Base-by-base conservation (phyloP, 2,797 vertebrate genomes). In the Siniperca obscura region DNA sequence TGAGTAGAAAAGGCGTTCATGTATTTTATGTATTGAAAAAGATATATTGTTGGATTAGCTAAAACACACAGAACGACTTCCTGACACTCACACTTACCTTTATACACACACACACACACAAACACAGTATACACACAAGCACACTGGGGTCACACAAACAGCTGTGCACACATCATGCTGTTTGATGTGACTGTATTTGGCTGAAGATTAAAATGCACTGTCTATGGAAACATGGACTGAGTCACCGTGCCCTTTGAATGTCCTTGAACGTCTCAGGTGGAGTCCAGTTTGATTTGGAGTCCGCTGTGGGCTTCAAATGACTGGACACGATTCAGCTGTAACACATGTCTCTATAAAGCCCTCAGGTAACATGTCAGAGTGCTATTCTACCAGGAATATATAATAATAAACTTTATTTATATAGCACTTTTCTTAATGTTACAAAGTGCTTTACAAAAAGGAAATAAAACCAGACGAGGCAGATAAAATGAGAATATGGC, bases 231-330 rank as follows among this genome's bases (percentile, higher is more conserved):
- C n/a, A 42, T 2, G 17, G 11, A 34, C 19, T 11, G 25, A 22
- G 56, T 34, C 30, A 27, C 44, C 1, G 17, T 27, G 76, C 66
- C 82, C 64, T 72, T 53, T 56, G 30, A 61, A 14, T 0, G 69
- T 80, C 79, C 79, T 82, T 67, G 61, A 76, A 60, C 7, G 34
- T 73, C 62, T 79, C 78, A 60, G 71, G 68, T 69, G 57, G 59
- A 60, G 62, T 76, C 40, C 80, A 27, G 69, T 12, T 42, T 53
- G 16, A 44, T 53, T 3, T 17, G 61, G 68, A 52, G 40, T 70
- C 70, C 16, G 55, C 78, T 74, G 70, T 38, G 64, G 74, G 53
- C 73, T 78, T 78, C 55, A 61, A 42, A 74, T 62, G 57, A 11
- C 44, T 68, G 76, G 55, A 76, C 22, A 7, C 3, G 30, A 57